A percentile compares a stretch with the other conserved stretches of the same genome.
phyloP scores from a whole-genome alignment of 2,797 vertebrate species.

The Tinamus major region DNA sequence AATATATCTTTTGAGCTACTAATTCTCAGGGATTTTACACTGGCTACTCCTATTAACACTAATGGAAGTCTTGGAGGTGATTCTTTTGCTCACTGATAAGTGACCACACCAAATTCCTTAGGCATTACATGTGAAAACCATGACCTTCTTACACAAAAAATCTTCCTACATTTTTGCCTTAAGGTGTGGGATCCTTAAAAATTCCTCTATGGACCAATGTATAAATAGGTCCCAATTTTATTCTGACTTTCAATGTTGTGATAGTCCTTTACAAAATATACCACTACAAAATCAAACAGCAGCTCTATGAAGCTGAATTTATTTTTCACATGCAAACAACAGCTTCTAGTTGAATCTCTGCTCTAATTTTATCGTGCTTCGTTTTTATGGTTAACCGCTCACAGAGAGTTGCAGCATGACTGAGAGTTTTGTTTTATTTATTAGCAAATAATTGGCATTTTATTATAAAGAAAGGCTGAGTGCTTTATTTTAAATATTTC shows the following conservation, averaged over 20 bases:
- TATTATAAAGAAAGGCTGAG: background rate
- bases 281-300: background rate
- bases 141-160: background rate
- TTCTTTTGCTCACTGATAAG: background rate
- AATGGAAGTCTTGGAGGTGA: background rate
- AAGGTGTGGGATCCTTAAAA: background rate
- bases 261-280: background rate
- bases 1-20: background rate
- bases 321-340: background rate
- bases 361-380: background rate
- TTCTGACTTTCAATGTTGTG: background rate
- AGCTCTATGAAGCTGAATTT: background rate
- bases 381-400: background rate
- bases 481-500: background rate
- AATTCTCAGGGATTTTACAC: background rate
- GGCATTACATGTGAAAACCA: background rate
- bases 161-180: background rate
- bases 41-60: background rate
- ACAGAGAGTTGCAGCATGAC: background rate
- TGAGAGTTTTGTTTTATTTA: background rate
- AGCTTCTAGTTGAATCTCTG: background rate
- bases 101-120: background rate
- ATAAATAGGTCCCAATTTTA: background rate
- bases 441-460: background rate
- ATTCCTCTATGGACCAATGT: background rate